Evolutionary conservation across 2,888 invertebrate species (phyloP).

Genomic region (Cyaniris semiargus): DNA sequence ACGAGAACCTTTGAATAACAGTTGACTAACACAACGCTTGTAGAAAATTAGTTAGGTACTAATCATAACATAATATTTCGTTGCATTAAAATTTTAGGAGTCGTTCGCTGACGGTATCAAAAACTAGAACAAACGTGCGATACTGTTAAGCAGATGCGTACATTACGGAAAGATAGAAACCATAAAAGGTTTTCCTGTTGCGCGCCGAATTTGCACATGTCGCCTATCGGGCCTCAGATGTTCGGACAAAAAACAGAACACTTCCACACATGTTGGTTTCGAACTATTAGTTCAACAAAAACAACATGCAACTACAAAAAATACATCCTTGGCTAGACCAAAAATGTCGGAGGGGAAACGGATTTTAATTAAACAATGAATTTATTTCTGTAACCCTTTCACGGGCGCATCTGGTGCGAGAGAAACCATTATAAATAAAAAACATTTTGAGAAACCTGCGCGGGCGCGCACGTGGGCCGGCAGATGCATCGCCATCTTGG

Average conservation of each 20-base stretch:
- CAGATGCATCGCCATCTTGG: constrained; percentile 65
- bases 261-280: constrained; percentile 61
- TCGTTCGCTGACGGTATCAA: not conserved
- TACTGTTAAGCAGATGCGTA: constrained; percentile 1
- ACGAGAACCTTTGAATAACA: constrained; percentile 61
- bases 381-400: constrained; percentile 61
- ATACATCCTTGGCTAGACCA: constrained; percentile 34
- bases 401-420: constrained; percentile 71
- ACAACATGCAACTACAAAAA: constrained; percentile 31
- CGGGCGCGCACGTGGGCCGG: constrained; percentile 75
- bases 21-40: constrained; percentile 67
- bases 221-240: constrained; percentile 62
- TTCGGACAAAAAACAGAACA: constrained; percentile 71
- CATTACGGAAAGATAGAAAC: constrained; percentile 47
- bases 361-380: constrained; percentile 69
- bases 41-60: constrained; percentile 58
- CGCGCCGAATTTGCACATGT: constrained; percentile 67
- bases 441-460: constrained; percentile 62
- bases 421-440: constrained; percentile 72
- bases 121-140: constrained; percentile 38
- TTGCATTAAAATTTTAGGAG: not conserved
- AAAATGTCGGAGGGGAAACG: constrained; percentile 54
- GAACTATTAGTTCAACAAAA: constrained; percentile 49
- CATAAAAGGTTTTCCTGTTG: constrained; percentile 57
- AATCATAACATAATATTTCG: constrained; percentile 49